A percentile compares a stretch with the other conserved stretches of the same genome.
phyloP scores from a whole-genome alignment of 2,888 invertebrate genomes.

The Sphaeridia pumilis region DNA sequence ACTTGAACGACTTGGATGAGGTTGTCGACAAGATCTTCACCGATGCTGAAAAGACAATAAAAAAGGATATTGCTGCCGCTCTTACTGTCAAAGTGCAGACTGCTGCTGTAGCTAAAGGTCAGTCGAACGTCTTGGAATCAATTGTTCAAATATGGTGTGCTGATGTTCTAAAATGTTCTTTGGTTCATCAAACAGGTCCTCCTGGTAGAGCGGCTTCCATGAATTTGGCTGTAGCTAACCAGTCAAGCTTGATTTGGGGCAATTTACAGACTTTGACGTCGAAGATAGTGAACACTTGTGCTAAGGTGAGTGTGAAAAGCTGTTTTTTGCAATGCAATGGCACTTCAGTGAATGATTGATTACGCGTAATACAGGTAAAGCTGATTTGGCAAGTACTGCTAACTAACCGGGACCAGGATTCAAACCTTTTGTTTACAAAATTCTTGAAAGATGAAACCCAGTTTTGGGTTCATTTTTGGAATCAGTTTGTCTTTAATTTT shows the following conservation, averaged over 20 bases:
- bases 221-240: constrained; percentile 1
- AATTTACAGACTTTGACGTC: constrained; percentile 53
- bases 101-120: constrained; percentile 5
- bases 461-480: constrained; percentile 22
- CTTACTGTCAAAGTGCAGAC: constrained; percentile 7
- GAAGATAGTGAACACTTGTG: constrained; percentile 18
- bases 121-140: no score
- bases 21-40: constrained; percentile 45
- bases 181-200: neutral
- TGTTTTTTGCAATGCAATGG: neutral
- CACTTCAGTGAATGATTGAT: neutral
- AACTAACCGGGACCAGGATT: constrained; percentile 8
- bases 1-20: constrained; percentile 43
- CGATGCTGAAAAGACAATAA: constrained; percentile 42
- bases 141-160: neutral
- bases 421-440: constrained; percentile 4
- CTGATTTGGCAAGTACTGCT: constrained; percentile 10
- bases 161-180: neutral
- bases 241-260: constrained; percentile 53
- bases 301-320: neutral
- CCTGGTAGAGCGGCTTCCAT: constrained; percentile 13
- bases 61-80: constrained; percentile 39
- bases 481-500: constrained; percentile 28
- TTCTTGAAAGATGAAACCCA: constrained; percentile 10
- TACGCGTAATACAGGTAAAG: constrained; percentile 1